Percentiles rank a stretch among this genome's conserved stretches.
phyloP scores from a whole-genome alignment of 2,113 vertebrate species.

The Ursus arctos region DNA sequence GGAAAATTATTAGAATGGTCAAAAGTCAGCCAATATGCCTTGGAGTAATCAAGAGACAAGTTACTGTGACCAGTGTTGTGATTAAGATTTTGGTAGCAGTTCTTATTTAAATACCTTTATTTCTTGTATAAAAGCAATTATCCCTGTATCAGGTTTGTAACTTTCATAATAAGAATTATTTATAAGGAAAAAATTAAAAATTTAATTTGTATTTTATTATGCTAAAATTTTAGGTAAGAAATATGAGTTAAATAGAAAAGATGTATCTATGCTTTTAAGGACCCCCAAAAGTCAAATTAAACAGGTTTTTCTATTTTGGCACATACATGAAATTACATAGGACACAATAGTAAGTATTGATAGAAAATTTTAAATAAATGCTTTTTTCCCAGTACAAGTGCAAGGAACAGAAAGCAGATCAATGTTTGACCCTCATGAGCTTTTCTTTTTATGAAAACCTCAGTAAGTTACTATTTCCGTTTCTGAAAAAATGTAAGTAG shows the following conservation, averaged over 20 bases:
- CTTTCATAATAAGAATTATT: background rate
- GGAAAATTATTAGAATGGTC: background rate
- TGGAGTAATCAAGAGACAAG: background rate
- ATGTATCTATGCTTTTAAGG: background rate
- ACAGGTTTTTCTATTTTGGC: background rate
- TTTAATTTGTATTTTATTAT: slow-evolving; percentile 1
- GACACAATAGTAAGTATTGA: background rate
- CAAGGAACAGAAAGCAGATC: background rate
- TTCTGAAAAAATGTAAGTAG: background rate
- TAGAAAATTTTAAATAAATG: background rate
- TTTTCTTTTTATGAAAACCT: background rate
- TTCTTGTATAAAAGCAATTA: background rate
- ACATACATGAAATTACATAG: background rate
- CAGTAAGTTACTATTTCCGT: background rate
- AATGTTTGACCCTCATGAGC: background rate
- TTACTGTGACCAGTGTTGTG: background rate
- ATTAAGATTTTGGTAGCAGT: background rate
- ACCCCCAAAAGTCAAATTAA: background rate
- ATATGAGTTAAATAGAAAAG: background rate
- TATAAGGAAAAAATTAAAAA: background rate
- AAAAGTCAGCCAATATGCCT: background rate
- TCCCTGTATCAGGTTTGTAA: background rate
- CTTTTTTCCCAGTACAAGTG: background rate
- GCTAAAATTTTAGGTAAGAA: background rate
- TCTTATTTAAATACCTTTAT: background rate